Evolutionary conservation across 1,140 invertebrate species (phyloP).

Genomic region (Ectropis grisescens): DNA sequence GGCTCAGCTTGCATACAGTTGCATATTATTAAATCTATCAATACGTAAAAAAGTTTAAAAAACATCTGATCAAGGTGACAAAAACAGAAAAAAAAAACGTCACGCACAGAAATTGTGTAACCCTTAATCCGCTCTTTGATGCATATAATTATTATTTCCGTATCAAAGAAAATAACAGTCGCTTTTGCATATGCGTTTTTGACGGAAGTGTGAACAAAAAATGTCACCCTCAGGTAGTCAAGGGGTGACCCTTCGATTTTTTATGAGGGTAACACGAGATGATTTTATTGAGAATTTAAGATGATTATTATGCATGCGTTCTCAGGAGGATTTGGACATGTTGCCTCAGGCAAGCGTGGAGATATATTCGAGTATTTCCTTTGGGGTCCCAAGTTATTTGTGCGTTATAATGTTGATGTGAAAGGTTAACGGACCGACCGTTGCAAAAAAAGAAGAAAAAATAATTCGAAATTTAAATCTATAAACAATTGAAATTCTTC

Average conservation of each 20-base stretch:
- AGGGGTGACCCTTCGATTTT: conserved; percentile 52
- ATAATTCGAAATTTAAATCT: too few relatives aligned
- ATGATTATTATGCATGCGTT: conserved; percentile 62
- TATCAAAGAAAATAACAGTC: conserved; percentile 63
- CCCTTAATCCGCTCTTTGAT: conserved; percentile 65
- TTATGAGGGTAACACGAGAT: conserved; percentile 54
- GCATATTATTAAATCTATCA: conserved; percentile 47
- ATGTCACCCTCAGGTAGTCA: conserved; percentile 61
- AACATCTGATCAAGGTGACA: conserved; percentile 60
- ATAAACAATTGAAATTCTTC: too few relatives aligned
- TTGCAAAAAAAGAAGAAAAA: too few relatives aligned
- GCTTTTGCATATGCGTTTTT: conserved; percentile 61
- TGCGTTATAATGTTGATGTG: too few relatives aligned
- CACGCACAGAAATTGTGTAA: conserved; percentile 43
- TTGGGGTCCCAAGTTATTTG: too few relatives aligned
- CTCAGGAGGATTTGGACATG: conserved; percentile 57
- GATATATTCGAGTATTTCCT: too few relatives aligned
- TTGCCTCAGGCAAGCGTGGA: conserved; percentile 45
- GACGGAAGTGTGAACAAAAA: conserved; percentile 68
- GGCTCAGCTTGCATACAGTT: conserved; percentile 34
- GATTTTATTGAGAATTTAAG: conserved; percentile 30
- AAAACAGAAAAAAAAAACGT: conserved; percentile 50
- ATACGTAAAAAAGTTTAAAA: conserved; percentile 27
- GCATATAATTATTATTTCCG: conserved; percentile 70
- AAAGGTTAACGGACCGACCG: too few relatives aligned